These are phyloP conservation scores for Margarornis squamiger DNA, from an alignment of 2,797 vertebrate genomes.

Conservation along the genomic window DNA sequence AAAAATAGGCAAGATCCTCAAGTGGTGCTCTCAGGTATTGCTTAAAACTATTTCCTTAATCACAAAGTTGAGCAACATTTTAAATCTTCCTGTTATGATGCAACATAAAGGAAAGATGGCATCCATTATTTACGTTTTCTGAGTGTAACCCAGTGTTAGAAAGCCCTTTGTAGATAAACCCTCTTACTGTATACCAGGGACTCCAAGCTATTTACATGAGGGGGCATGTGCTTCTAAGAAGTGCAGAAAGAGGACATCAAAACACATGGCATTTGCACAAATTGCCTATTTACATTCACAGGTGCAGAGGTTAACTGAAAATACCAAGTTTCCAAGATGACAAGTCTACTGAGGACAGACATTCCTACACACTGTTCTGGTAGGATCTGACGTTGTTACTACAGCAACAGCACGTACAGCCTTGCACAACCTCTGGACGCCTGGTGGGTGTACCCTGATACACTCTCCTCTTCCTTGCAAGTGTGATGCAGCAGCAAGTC, in stretches of 20 bases:
- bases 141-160: background rate
- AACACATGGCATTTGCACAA: background rate
- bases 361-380: background rate
- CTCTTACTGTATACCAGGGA: background rate
- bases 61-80: background rate
- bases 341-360: background rate
- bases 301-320: background rate
- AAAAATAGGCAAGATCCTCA: background rate
- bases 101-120: background rate
- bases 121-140: constrained; percentile 9
- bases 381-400: background rate
- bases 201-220: background rate
- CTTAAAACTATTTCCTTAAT: background rate
- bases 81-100: background rate
- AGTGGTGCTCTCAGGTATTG: background rate
- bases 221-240: background rate
- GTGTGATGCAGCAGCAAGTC: background rate
- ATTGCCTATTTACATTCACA: background rate
- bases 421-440: background rate
- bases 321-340: background rate
- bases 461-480: background rate
- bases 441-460: background rate
- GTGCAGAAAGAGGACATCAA: background rate
- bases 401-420: constrained; percentile 21
- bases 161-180: background rate